Conservation (phyloP, 2,888 invertebrate species). For the Miltochrista miniata region DNA sequence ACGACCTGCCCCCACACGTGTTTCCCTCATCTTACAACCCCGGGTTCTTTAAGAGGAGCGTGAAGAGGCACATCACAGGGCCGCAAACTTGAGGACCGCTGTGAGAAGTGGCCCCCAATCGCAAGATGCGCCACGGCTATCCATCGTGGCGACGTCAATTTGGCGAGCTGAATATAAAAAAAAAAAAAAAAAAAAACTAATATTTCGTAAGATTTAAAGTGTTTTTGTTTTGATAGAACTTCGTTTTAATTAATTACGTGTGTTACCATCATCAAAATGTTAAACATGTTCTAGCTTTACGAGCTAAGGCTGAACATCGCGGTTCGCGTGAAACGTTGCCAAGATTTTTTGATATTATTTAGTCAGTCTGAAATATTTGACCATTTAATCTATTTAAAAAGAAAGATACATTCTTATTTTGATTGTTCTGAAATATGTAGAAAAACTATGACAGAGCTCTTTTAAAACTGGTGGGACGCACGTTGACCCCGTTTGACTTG, state of each 20-base stretch:
- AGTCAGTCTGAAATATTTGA: not conserved
- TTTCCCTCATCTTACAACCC: too few relatives aligned
- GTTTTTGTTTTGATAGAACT: not conserved
- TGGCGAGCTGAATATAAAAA: too few relatives aligned
- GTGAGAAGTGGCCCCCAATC: too few relatives aligned
- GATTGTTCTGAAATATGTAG: not conserved
- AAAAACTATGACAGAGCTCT: not conserved
- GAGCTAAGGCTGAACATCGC: conserved; percentile 3
- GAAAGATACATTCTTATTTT: not conserved
- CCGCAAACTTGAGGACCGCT: too few relatives aligned
- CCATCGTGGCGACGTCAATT: too few relatives aligned
- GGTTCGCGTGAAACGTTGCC: conserved; percentile 10
- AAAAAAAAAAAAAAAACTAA: too few relatives aligned
- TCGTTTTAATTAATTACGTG: conserved; percentile 2
- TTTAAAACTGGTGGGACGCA: not conserved
- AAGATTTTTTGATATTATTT: conserved; percentile 5
- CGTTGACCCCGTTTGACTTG: not conserved
- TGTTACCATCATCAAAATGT: conserved; percentile 2
- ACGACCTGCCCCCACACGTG: too few relatives aligned
- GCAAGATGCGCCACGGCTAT: too few relatives aligned
- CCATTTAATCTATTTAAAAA: not conserved
- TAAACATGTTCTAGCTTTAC: conserved; percentile 7
- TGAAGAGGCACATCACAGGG: too few relatives aligned
- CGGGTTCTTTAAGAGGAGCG: too few relatives aligned
- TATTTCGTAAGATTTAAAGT: not conserved